phyloP scores from a whole-genome alignment of 2,113 vertebrate genomes.

The Agelaius tricolor region DNA sequence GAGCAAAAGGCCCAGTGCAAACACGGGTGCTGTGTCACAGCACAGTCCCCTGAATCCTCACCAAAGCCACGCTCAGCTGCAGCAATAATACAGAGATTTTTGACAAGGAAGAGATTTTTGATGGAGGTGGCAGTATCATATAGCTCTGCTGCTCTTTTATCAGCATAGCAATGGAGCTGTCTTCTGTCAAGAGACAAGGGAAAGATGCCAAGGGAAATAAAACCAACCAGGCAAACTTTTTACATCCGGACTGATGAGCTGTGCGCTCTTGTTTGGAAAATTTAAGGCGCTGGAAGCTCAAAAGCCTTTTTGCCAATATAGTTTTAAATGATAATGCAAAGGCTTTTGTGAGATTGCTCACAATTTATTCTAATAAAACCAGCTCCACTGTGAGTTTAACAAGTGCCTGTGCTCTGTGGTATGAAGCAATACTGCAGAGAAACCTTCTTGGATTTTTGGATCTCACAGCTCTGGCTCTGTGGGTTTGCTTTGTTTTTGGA shows the following conservation, averaged over 20 bases:
- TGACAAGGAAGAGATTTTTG: slow-evolving; percentile 30
- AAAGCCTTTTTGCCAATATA: slow-evolving; percentile 13
- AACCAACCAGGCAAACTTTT: slow-evolving; percentile 21
- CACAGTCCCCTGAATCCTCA: neutral
- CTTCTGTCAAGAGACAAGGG: neutral
- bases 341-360: slow-evolving; percentile 10
- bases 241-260: neutral
- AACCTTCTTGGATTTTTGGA: neutral
- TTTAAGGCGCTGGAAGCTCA: neutral
- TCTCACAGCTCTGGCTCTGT: neutral
- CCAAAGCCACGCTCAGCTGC: neutral
- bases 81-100: neutral
- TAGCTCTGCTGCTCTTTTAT: slow-evolving; percentile 21
- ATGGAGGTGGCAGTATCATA: neutral
- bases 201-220: slow-evolving; percentile 49
- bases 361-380: slow-evolving; percentile 35
- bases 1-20: neutral
- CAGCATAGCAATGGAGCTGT: slow-evolving; percentile 6
- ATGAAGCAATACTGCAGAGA: neutral
- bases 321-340: slow-evolving; percentile 21
- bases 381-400: neutral
- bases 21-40: neutral
- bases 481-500: neutral
- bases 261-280: slow-evolving; percentile 15
- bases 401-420: neutral